Percentiles rank a stretch among this genome's conserved stretches.
Evolutionary conservation across 2,113 vertebrate species (phyloP).

Genomic region (Trogon surrucura): DNA sequence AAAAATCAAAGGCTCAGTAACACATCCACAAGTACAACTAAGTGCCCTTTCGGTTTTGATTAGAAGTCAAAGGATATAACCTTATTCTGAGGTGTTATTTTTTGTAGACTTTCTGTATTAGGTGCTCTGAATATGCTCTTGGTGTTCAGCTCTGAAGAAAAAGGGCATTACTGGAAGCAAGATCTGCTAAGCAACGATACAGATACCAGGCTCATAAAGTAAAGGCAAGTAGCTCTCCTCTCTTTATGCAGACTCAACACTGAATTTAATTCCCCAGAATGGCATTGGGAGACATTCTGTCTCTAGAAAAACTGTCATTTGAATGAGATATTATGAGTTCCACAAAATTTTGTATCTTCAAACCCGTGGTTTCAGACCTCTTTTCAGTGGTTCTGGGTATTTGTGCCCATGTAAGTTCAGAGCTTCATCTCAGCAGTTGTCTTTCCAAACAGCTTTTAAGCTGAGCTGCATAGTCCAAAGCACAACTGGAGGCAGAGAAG

Average conservation of each 20-base stretch:
- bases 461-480: background rate
- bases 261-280: conserved; percentile 6
- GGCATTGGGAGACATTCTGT: background rate
- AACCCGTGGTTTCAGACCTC: background rate
- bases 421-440: background rate
- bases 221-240: conserved; percentile 4
- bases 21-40: background rate
- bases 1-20: background rate
- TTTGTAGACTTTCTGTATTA: background rate
- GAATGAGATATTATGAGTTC: background rate
- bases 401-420: background rate
- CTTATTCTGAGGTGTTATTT: background rate
- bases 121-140: background rate
- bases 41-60: background rate
- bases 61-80: background rate
- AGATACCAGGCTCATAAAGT: background rate
- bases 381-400: background rate
- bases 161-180: conserved; percentile 11
- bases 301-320: background rate
- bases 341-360: background rate
- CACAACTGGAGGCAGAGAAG: background rate
- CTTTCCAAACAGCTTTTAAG: background rate
- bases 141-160: background rate
- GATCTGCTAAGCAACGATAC: background rate
- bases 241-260: conserved; percentile 14